phyloP scores from a whole-genome alignment of 2,888 invertebrate species.

The Thera obeliscata region DNA sequence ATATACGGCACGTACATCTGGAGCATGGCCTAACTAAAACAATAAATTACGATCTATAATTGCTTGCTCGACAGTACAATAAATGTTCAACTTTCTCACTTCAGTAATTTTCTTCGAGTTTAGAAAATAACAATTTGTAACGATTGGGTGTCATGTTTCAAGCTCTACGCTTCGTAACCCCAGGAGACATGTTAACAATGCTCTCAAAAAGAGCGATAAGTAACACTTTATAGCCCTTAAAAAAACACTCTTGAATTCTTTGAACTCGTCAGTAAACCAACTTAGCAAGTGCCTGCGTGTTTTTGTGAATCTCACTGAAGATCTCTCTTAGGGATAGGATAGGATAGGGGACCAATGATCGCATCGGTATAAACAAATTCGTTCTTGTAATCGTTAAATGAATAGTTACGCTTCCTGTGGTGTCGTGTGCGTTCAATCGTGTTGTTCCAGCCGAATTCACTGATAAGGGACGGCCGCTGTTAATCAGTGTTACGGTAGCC shows the following conservation, averaged over 20 bases:
- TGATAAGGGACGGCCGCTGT: conserved; percentile 65
- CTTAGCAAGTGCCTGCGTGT: conserved; percentile 23
- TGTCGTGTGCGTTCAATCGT: conserved; percentile 52
- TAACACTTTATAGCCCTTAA: conserved; percentile 27
- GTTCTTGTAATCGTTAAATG: conserved; percentile 49
- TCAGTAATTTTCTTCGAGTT: conserved; percentile 4
- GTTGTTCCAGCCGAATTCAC: conserved; percentile 50
- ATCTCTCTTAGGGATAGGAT: conserved; percentile 22
- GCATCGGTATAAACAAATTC: conserved; percentile 51
- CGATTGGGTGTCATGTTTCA: conserved; percentile 21
- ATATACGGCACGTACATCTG: too few species aligned
- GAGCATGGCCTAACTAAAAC: neutral
- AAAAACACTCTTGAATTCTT: conserved; percentile 16
- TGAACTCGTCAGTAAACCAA: conserved; percentile 8
- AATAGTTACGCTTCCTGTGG: conserved; percentile 58
- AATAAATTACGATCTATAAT: conserved; percentile 6
- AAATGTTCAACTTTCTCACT: neutral
- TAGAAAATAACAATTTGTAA: conserved; percentile 15
- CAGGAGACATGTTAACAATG: conserved; percentile 20
- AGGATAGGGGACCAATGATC: conserved; percentile 40
- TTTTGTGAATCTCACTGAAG: conserved; percentile 29
- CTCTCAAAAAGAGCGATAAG: conserved; percentile 30
- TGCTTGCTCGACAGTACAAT: conserved; percentile 15
- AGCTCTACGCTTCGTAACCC: conserved; percentile 27
- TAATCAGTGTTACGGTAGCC: conserved; percentile 45